These are phyloP conservation scores for Haliclona indistincta DNA, from an alignment of 37 sponge, comb jelly and placozoan species.

Conservation along the genomic window DNA sequence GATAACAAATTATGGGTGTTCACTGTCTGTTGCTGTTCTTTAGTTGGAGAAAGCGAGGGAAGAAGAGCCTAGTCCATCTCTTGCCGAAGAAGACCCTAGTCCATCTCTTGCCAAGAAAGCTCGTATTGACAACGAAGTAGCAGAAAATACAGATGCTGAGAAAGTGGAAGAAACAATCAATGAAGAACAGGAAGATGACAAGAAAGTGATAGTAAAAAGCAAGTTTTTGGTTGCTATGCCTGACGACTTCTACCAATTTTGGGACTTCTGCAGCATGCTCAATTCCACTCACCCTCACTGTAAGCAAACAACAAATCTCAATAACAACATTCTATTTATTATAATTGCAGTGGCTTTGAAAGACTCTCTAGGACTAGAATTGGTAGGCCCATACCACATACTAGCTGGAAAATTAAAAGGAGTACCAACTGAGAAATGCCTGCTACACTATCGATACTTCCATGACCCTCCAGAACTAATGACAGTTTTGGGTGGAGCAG, in stretches of 20 bases:
- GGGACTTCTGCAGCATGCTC: slow-evolving; percentile 65
- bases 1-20: background rate
- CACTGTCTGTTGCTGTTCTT: background rate
- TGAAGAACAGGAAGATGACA: slow-evolving; percentile 16
- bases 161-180: background rate
- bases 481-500: slow-evolving; percentile 50
- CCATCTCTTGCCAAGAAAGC: background rate
- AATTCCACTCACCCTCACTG: slow-evolving; percentile 18
- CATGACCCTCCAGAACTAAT: slow-evolving; percentile 81
- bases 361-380: slow-evolving; percentile 40
- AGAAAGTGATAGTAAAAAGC: slow-evolving; percentile 31
- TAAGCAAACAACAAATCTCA: background rate
- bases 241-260: slow-evolving; percentile 68
- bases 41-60: background rate
- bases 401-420: slow-evolving; percentile 54
- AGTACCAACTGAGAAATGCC: slow-evolving; percentile 44
- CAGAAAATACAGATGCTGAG: background rate
- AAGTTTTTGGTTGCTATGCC: slow-evolving; percentile 74
- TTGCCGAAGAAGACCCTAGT: background rate
- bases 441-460: slow-evolving; percentile 62
- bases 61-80: background rate
- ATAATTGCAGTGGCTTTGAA: slow-evolving; percentile 46
- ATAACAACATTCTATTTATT: background rate
- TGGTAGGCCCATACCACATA: slow-evolving; percentile 71
- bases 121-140: background rate